These are phyloP conservation scores for Machimus rusticus DNA, from an alignment of 2,888 invertebrate species.

Conservation along the genomic window DNA sequence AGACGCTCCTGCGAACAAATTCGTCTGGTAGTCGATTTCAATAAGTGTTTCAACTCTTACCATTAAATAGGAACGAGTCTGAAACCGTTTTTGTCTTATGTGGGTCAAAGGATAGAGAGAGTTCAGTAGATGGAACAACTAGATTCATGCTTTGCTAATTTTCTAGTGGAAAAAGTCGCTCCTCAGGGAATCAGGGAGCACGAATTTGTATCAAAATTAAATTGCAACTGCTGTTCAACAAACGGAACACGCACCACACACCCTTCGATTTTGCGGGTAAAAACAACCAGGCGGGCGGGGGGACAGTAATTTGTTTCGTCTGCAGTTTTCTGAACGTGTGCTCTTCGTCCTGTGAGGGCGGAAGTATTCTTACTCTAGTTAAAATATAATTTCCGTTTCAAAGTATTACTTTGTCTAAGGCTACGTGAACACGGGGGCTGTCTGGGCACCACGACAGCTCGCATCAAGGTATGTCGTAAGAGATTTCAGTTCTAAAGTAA, in stretches of 20 bases:
- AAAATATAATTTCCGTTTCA: conserved; percentile 16
- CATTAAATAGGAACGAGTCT: background rate
- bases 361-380: background rate
- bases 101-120: background rate
- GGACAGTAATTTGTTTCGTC: background rate
- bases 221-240: background rate
- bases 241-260: background rate
- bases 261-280: background rate
- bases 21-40: background rate
- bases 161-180: background rate
- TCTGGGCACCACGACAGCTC: background rate
- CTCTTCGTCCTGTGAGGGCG: background rate
- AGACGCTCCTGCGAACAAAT: background rate
- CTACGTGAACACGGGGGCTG: background rate
- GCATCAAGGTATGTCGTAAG: background rate
- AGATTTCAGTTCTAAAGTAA: background rate
- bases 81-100: background rate
- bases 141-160: background rate
- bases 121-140: background rate
- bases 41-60: background rate
- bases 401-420: conserved; percentile 19
- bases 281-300: background rate
- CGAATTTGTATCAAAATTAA: conserved; percentile 4
- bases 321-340: background rate
- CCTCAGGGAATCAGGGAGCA: background rate